A percentile compares a stretch with the other conserved stretches of the same genome.
Conservation (phyloP, 2,797 vertebrate species). For the Gambusia yucatana region DNA sequence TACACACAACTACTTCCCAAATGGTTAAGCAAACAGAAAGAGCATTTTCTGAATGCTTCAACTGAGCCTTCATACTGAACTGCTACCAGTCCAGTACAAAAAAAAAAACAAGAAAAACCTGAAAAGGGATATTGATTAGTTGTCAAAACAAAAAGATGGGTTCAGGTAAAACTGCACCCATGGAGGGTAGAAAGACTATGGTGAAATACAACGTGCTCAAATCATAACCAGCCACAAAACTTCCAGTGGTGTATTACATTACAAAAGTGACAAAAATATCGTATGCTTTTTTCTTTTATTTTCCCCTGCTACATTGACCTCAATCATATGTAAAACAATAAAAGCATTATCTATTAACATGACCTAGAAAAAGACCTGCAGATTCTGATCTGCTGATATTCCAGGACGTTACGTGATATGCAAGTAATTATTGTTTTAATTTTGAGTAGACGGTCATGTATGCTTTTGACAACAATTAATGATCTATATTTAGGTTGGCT, state of each 20-base stretch:
- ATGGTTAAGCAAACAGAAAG: slow-evolving; percentile 56
- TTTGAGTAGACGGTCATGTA: background rate
- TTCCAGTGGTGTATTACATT: background rate
- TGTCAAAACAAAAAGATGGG: slow-evolving; percentile 33
- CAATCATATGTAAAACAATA: background rate
- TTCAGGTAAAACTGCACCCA: slow-evolving; percentile 17
- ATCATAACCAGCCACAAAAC: slow-evolving; percentile 15
- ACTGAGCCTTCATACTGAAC: slow-evolving; percentile 47
- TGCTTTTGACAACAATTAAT: background rate
- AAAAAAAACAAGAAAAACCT: background rate
- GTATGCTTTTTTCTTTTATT: background rate
- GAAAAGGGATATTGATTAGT: slow-evolving; percentile 51
- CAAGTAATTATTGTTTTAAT: background rate
- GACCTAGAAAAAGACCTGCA: background rate
- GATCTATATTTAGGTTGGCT: background rate
- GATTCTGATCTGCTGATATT: background rate
- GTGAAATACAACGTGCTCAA: slow-evolving; percentile 13
- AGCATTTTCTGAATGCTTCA: slow-evolving; percentile 45
- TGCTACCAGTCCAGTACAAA: slow-evolving; percentile 48
- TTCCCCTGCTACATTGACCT: background rate
- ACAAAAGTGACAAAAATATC: background rate
- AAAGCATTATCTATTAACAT: background rate
- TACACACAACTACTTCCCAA: slow-evolving; percentile 58
- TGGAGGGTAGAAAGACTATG: background rate
- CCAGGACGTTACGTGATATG: background rate